Conservation (phyloP, 2,797 vertebrate genomes). For the Peromyscus melanophrys region DNA sequence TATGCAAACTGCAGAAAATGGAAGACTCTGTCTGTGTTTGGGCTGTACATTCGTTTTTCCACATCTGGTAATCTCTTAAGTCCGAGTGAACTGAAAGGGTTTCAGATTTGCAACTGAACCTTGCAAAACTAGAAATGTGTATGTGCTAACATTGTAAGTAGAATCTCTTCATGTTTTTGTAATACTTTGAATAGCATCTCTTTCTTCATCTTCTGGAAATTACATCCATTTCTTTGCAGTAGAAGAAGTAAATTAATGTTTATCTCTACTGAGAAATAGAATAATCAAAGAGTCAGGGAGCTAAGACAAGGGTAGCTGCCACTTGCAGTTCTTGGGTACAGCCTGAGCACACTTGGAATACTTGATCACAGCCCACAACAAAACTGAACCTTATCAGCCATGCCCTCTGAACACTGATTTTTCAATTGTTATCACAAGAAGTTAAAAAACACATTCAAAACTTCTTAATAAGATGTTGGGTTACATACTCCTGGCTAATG, state of each 20-base stretch:
- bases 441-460: neutral
- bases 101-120: slow-evolving; percentile 53
- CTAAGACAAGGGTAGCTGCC: neutral
- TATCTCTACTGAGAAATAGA: slow-evolving; percentile 47
- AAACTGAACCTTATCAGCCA: no score
- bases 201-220: slow-evolving; percentile 42
- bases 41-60: neutral
- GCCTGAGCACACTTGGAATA: rapidly evolving
- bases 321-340: no score
- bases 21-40: slow-evolving; percentile 76
- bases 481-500: neutral
- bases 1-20: slow-evolving; percentile 75
- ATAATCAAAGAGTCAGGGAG: neutral
- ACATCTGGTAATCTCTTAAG: neutral
- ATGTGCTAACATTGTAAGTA: neutral
- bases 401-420: rapidly evolving
- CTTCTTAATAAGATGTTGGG: neutral
- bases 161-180: neutral
- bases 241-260: slow-evolving; percentile 23
- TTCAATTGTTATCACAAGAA: neutral
- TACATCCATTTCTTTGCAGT: neutral
- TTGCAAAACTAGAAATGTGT: neutral
- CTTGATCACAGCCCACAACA: rapidly evolving
- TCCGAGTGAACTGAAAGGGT: neutral
- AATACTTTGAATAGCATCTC: neutral